Conservation (phyloP, 2,113 vertebrate genomes). For the Benitochromis conjunctus region DNA sequence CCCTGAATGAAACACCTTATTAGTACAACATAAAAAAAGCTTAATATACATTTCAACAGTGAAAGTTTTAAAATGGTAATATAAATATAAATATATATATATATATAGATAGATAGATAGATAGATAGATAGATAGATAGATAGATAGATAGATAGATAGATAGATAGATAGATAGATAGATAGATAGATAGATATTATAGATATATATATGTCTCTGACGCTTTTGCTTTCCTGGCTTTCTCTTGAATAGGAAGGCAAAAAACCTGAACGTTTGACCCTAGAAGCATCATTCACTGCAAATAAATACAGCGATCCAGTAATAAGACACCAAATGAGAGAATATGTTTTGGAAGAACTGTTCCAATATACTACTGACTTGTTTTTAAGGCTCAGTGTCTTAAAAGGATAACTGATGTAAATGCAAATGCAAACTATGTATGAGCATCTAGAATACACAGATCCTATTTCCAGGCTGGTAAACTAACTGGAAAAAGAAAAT, state of each 20-base stretch:
- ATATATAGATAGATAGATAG: no score
- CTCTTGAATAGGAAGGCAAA: background rate
- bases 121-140: no score
- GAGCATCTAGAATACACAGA: background rate
- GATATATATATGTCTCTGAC: background rate
- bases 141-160: no score
- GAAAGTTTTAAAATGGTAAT: background rate
- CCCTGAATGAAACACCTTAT: background rate
- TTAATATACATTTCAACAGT: background rate
- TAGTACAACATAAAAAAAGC: background rate
- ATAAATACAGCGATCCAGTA: background rate
- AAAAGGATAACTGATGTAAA: no score
- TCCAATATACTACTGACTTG: background rate
- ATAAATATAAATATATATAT: background rate
- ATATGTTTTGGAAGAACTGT: background rate
- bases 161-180: no score
- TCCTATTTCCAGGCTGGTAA: background rate
- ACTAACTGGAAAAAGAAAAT: background rate
- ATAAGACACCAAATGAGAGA: background rate
- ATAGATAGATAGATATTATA: no score
- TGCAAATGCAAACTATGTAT: no score
- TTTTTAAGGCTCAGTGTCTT: background rate
- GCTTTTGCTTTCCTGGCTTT: background rate
- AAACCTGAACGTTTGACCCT: background rate
- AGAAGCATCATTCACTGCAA: background rate